Conservation (phyloP, 2,888 invertebrate species). For the Limnephilus auricula region DNA sequence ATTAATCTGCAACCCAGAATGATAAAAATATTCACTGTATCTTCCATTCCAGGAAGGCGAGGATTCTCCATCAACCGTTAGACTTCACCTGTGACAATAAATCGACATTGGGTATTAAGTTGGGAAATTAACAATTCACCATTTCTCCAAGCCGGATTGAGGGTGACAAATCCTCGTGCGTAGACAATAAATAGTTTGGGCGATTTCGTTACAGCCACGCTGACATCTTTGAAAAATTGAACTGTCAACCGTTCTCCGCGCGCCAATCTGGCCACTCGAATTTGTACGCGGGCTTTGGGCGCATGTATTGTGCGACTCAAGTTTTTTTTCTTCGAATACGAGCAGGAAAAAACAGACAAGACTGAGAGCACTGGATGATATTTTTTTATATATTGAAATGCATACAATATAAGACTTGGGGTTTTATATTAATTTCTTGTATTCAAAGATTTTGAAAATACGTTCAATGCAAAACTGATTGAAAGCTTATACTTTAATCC, state of each 20-base stretch:
- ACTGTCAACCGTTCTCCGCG: constrained; percentile 43
- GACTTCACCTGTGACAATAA: background rate
- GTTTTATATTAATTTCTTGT: too few species aligned
- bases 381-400: too few species aligned
- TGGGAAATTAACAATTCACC: background rate
- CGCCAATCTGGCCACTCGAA: constrained; percentile 36
- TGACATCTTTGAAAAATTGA: constrained; percentile 58
- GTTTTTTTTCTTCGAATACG: constrained; percentile 9
- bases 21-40: background rate
- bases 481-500: too few species aligned
- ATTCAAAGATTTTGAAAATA: too few species aligned
- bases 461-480: too few species aligned
- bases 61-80: background rate
- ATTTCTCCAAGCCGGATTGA: background rate
- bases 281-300: constrained; percentile 8
- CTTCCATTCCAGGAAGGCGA: background rate
- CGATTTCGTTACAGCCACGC: constrained; percentile 51
- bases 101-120: background rate
- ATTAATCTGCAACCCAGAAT: too few species aligned
- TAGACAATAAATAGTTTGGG: constrained; percentile 49
- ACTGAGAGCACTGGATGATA: background rate
- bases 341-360: background rate
- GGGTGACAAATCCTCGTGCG: constrained; percentile 38
- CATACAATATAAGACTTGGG: too few species aligned
- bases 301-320: constrained; percentile 5